Conservation (phyloP, 2,888 invertebrate species). For the Parapristionchus giblindavisi region DNA sequence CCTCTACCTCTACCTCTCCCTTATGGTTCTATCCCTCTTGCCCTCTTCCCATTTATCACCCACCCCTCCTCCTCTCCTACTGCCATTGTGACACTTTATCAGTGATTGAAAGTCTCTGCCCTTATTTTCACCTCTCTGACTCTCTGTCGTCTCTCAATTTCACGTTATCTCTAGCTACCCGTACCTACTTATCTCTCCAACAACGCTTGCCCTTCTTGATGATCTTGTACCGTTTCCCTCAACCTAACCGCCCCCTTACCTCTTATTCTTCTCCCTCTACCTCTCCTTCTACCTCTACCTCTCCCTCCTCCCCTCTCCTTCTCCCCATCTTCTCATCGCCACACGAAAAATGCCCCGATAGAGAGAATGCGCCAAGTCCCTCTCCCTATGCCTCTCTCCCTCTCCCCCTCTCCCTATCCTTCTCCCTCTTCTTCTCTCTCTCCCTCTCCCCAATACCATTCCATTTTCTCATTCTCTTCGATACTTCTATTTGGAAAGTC, state of each 20-base stretch:
- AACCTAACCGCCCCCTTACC: too few relatives aligned
- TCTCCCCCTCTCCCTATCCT: not conserved
- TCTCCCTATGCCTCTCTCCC: not conserved
- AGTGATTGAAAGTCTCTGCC: constrained; percentile 7
- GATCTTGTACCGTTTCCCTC: too few relatives aligned
- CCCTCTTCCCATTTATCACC: not conserved
- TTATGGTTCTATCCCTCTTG: constrained; percentile 10
- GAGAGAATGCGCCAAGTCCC: not conserved
- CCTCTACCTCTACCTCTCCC: not conserved
- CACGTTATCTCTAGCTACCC: not conserved
- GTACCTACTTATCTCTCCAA: not conserved
- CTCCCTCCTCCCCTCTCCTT: not conserved
- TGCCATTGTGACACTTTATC: too few relatives aligned
- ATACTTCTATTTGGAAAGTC: too few relatives aligned
- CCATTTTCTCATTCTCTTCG: too few relatives aligned
- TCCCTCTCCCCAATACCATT: constrained; percentile 1
- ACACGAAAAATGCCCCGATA: not conserved
- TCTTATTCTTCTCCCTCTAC: too few relatives aligned
- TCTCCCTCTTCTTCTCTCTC: not conserved
- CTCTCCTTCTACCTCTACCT: too few relatives aligned
- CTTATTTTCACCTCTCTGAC: constrained; percentile 3
- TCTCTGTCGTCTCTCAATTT: not conserved
- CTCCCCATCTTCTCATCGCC: not conserved
- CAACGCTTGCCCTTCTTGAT: too few relatives aligned
- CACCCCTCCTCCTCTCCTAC: not conserved